phyloP scores from a whole-genome alignment of 1,140 invertebrate species.

The Zaprionus taronus region DNA sequence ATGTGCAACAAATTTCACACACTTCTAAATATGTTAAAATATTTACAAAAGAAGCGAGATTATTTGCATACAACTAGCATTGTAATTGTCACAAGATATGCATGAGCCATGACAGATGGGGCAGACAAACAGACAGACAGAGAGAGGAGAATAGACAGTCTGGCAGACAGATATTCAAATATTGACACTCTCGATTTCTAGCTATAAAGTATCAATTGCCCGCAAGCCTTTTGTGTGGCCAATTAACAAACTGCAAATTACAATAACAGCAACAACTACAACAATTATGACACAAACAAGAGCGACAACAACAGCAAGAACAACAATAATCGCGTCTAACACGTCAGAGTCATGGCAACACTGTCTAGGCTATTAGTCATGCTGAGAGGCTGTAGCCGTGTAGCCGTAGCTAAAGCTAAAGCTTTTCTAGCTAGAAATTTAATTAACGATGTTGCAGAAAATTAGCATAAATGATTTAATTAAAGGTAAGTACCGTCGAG shows the following conservation, averaged over 20 bases:
- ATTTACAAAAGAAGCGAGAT: not conserved
- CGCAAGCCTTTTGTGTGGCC: constrained; percentile 6
- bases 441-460: constrained; percentile 73
- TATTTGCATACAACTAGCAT: not conserved
- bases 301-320: constrained; percentile 4
- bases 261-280: constrained; percentile 53
- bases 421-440: constrained; percentile 52
- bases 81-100: constrained; percentile 1
- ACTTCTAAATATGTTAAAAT: not conserved
- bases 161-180: constrained; percentile 31
- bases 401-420: constrained; percentile 10
- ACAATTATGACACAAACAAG: constrained; percentile 54
- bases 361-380: constrained; percentile 48
- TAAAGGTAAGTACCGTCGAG: constrained; percentile 67
- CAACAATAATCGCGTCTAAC: constrained; percentile 21
- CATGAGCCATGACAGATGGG: not conserved
- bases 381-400: not conserved
- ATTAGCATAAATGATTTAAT: constrained; percentile 83
- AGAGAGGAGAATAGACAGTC: not conserved
- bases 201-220: not conserved
- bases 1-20: not conserved
- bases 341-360: constrained; percentile 23
- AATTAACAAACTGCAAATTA: constrained; percentile 44
- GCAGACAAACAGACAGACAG: not conserved
- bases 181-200: constrained; percentile 40